These are phyloP conservation scores for Cyanoliseus patagonus DNA, from an alignment of 2,113 vertebrate species.

Conservation along the genomic window DNA sequence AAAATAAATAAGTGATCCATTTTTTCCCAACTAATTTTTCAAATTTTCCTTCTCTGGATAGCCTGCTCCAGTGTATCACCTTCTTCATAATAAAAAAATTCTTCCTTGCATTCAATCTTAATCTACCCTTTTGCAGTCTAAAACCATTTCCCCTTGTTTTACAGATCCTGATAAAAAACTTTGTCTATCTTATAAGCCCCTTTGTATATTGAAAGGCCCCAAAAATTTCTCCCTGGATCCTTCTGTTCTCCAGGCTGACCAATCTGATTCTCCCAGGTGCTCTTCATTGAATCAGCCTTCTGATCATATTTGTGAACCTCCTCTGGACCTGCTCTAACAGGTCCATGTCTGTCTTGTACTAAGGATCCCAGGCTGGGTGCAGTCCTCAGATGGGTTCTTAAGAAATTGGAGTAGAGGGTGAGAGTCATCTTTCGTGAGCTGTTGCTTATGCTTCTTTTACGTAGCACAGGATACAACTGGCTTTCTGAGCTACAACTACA, in stretches of 20 bases:
- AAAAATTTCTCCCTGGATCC: background rate
- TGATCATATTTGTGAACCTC: background rate
- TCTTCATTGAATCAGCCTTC: background rate
- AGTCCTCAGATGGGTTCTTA: background rate
- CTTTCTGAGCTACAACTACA: background rate
- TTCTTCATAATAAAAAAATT: background rate
- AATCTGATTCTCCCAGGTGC: background rate
- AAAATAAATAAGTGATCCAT: background rate
- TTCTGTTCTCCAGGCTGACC: background rate
- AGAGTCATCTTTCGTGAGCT: background rate
- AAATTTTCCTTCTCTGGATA: background rate
- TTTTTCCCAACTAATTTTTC: background rate
- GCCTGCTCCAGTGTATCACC: background rate
- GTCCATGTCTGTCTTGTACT: background rate
- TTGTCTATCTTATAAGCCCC: background rate
- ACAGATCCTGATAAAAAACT: background rate
- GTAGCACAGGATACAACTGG: background rate
- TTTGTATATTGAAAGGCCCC: background rate
- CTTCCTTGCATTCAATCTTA: background rate
- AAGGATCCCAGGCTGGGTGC: background rate
- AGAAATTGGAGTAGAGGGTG: background rate
- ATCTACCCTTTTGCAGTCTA: background rate
- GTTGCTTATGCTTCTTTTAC: background rate
- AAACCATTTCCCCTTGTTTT: rapidly evolving
- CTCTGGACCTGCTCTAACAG: background rate